A percentile compares a stretch with the other conserved stretches of the same genome.
These are phyloP conservation scores for Ophiodon elongatus DNA, from an alignment of 2,113 vertebrate species.

Conservation along the genomic window DNA sequence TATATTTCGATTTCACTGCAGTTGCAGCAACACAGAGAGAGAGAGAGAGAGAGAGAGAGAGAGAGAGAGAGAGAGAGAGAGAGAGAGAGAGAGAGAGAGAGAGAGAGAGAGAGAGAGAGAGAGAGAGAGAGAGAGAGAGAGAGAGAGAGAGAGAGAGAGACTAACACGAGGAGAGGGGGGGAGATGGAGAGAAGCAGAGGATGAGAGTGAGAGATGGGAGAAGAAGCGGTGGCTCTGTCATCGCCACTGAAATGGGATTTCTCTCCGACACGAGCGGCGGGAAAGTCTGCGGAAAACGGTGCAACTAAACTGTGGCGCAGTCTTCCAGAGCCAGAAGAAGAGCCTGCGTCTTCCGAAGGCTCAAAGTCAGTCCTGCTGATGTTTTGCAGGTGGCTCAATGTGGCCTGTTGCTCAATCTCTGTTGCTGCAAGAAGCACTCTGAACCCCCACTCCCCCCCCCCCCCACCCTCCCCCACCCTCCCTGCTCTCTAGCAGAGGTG, in stretches of 20 bases:
- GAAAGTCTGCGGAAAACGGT: neutral
- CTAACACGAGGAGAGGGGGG: neutral
- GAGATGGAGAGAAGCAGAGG: constrained; percentile 23
- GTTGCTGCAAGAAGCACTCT: constrained; percentile 29
- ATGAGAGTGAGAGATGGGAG: constrained; percentile 35
- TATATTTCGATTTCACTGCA: constrained; percentile 64
- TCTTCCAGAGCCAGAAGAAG: neutral
- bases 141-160: neutral
- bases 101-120: neutral
- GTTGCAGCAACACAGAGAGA: constrained; percentile 49
- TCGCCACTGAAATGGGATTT: constrained; percentile 67
- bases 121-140: constrained; percentile 9
- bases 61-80: neutral
- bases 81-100: constrained; percentile 2
- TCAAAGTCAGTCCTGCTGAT: neutral
- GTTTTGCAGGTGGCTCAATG: constrained; percentile 10
- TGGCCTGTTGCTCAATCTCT: constrained; percentile 33
- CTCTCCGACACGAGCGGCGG: constrained; percentile 12
- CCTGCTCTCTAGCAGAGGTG: constrained; percentile 24
- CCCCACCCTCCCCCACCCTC: neutral
- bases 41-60: neutral
- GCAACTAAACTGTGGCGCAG: constrained; percentile 14
- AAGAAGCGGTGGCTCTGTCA: constrained; percentile 52
- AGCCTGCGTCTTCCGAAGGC: neutral
- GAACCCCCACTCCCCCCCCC: constrained; percentile 9